Conservation (phyloP, 2,113 vertebrate species). For the Carassius carassius region DNA sequence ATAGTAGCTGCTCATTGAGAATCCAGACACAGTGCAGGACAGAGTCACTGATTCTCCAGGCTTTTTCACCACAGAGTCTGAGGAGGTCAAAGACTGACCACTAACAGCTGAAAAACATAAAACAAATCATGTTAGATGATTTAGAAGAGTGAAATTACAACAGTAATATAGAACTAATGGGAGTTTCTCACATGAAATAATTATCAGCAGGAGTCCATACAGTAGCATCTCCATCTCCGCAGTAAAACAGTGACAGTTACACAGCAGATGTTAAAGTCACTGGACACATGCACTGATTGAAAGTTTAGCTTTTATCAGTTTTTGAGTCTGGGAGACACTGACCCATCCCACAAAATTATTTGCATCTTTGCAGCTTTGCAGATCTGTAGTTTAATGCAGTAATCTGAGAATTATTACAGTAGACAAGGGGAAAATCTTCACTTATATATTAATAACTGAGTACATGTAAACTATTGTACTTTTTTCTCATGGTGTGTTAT, state of each 20-base stretch:
- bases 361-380: background rate
- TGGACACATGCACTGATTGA: background rate
- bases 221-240: background rate
- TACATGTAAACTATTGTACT: background rate
- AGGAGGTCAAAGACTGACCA: conserved; percentile 31
- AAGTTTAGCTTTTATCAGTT: background rate
- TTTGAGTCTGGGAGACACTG: background rate
- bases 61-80: conserved; percentile 46
- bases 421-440: background rate
- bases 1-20: background rate
- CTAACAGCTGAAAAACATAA: background rate
- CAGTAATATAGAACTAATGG: too few species aligned
- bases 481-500: too few species aligned
- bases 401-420: background rate
- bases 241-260: background rate
- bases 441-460: background rate
- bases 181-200: background rate
- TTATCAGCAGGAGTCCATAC: background rate
- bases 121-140: background rate
- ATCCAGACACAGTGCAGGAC: conserved; percentile 42
- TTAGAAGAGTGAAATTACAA: too few species aligned
- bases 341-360: background rate
- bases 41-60: conserved; percentile 48
- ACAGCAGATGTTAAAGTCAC: background rate
- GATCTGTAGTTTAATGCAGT: too few species aligned